phyloP scores from a whole-genome alignment of 2,113 vertebrate genomes.

The Dasypus novemcinctus region DNA sequence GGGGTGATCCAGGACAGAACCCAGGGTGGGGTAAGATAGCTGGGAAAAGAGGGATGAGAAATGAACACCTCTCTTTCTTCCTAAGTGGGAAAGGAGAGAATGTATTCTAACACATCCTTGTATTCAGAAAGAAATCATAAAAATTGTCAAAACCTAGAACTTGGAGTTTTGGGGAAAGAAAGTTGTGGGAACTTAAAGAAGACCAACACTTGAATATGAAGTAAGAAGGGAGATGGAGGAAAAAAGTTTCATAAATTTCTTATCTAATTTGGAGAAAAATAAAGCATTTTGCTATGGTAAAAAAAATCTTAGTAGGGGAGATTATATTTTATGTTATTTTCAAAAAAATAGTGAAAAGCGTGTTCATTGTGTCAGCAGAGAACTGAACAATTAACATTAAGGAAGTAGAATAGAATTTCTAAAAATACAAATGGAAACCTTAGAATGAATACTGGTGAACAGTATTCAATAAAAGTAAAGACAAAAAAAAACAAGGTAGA shows the following conservation, averaged over 20 bases:
- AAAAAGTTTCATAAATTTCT: background rate
- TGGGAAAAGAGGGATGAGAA: background rate
- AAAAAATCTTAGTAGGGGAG: background rate
- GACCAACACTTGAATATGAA: background rate
- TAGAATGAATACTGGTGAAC: background rate
- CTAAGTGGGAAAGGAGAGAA: accelerated
- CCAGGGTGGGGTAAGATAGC: background rate
- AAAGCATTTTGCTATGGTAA: background rate
- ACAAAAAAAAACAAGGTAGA: background rate
- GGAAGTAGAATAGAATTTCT: background rate
- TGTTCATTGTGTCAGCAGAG: background rate
- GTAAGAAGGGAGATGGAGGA: background rate
- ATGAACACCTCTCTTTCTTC: background rate
- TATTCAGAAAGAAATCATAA: background rate
- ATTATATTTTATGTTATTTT: background rate
- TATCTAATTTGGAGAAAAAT: background rate
- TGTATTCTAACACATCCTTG: background rate
- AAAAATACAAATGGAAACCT: background rate
- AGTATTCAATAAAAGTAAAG: background rate
- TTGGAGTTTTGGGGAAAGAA: background rate
- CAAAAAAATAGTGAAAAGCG: constrained; percentile 5
- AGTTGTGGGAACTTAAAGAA: background rate
- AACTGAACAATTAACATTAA: background rate
- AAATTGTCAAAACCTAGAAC: background rate
- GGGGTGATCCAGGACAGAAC: background rate